These are phyloP conservation scores for Telmatherina bonti DNA, from an alignment of 2,797 vertebrate species.

Conservation along the genomic window DNA sequence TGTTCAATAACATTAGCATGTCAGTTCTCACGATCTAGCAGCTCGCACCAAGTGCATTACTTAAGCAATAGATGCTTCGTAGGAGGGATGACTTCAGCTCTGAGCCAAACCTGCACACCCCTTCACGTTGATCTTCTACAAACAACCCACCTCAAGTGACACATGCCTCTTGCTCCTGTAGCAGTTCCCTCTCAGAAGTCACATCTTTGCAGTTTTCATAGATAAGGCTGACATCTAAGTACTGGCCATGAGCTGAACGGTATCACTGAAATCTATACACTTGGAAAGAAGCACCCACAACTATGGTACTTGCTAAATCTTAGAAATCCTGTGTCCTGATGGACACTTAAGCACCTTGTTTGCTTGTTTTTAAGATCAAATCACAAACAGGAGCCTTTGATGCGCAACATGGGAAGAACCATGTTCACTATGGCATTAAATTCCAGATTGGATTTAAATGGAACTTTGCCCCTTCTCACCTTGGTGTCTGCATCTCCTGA, in stretches of 20 bases:
- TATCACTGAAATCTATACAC: constrained; percentile 16
- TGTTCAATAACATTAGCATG: constrained; percentile 15
- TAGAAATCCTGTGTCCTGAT: constrained; percentile 34
- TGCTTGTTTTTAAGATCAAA: constrained; percentile 46
- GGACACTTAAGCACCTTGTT: too few species aligned
- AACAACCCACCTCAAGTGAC: constrained; percentile 7
- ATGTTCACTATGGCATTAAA: constrained; percentile 52
- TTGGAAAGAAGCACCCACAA: constrained; percentile 31
- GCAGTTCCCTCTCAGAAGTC: constrained; percentile 52
- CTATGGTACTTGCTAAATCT: constrained; percentile 39
- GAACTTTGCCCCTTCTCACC: constrained; percentile 63
- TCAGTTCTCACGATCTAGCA: constrained; percentile 52
- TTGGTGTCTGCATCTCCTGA: constrained; percentile 54
- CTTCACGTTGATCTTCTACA: constrained; percentile 18
- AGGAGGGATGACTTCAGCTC: constrained; percentile 50
- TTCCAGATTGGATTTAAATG: constrained; percentile 71
- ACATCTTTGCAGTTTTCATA: constrained; percentile 44
- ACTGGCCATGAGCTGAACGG: constrained; percentile 18
- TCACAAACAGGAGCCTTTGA: constrained; percentile 38
- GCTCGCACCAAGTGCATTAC: constrained; percentile 29
- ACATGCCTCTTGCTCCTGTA: constrained; percentile 3
- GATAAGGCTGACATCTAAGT: constrained; percentile 23
- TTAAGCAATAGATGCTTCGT: constrained; percentile 42
- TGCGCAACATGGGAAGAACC: constrained; percentile 47
- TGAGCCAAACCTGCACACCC: constrained; percentile 23